Base-by-base conservation (phyloP, 35 echinoderm and acorn worm species). In the Lytechinus variegatus region DNA sequence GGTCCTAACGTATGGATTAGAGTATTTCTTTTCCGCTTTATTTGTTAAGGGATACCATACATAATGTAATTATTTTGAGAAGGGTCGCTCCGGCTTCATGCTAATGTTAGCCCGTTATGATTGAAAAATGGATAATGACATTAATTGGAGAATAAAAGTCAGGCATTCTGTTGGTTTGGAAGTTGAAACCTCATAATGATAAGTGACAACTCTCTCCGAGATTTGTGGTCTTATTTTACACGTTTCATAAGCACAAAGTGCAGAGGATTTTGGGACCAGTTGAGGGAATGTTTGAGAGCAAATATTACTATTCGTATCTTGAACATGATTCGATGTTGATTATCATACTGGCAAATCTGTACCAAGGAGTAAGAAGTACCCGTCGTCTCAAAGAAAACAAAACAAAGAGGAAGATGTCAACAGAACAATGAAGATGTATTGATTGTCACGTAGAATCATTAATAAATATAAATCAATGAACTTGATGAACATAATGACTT, bases 21-120 rank as follows among this genome's bases (percentile, higher is more conserved):
- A 79, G 19, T 24, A 24, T 79, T 79, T 79, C 21, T 24, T n/a
- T 79, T 79, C 21, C 66, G 16, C 16, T 24, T 79, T 79, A 8
- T 79, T 79, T 79, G 66, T 24, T 79, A 19, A 79, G 66, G 66
- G 14, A 79, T 79, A 79, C 66, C 66, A 79, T 79, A 79, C 12
- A 79, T 79, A 79, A 79, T 79, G 66, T 79, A 79, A 79, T 79
- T 79, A 79, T 79, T 79, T 79, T 79, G 66, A 79, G 66, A 79
- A 79, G 66, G 66, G 66, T 7, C 16, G 16, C 16, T 24, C 21
- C n/a, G n/a, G 6, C 66, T 19, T 24, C 66, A 79, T n/a, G 66
- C 66, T 24, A 24, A 79, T 24, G 4, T 79, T 79, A 24, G 21
- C 16, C 21, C 66, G 66, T 79, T 79, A 21, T 79, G 21, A n/a